These are phyloP conservation scores for Coptotermes formosanus DNA, from an alignment of 1,140 invertebrate species.

Conservation along the genomic window DNA sequence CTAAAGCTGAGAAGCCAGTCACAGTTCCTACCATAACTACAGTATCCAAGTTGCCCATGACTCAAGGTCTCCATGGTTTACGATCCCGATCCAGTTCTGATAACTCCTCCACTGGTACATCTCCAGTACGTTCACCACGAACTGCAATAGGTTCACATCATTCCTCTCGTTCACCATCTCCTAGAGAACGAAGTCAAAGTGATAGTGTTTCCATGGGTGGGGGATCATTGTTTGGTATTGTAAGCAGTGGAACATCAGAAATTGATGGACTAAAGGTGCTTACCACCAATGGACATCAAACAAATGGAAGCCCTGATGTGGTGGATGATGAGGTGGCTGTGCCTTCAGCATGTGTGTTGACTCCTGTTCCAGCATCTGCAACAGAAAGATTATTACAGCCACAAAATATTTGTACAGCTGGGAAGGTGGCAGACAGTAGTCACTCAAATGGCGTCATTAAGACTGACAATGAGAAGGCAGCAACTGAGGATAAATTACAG, in stretches of 20 bases:
- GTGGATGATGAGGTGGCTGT: background rate
- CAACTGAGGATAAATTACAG: background rate
- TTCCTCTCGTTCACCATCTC: constrained; percentile 36
- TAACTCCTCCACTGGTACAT: constrained; percentile 37
- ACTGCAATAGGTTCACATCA: constrained; percentile 12
- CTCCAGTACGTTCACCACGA: constrained; percentile 25
- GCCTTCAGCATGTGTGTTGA: background rate
- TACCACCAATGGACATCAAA: constrained; percentile 1
- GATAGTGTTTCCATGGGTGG: background rate
- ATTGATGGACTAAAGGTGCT: background rate
- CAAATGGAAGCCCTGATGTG: constrained; percentile 3
- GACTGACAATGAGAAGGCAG: background rate
- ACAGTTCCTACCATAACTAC: background rate
- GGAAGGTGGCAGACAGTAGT: background rate
- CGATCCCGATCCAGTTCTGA: constrained; percentile 38
- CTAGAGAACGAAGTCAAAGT: constrained; percentile 14
- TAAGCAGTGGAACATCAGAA: constrained; percentile 21
- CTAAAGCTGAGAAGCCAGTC: constrained; percentile 6
- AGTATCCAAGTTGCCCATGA: background rate
- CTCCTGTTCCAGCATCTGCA: background rate
- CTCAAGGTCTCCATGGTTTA: constrained; percentile 30
- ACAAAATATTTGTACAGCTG: background rate
- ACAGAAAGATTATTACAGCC: background rate
- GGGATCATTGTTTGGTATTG: constrained; percentile 21
- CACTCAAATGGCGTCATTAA: background rate